Evolutionary conservation across 2,113 vertebrate genomes (phyloP).

Genomic region (Nothobranchius kuhntae): DNA sequence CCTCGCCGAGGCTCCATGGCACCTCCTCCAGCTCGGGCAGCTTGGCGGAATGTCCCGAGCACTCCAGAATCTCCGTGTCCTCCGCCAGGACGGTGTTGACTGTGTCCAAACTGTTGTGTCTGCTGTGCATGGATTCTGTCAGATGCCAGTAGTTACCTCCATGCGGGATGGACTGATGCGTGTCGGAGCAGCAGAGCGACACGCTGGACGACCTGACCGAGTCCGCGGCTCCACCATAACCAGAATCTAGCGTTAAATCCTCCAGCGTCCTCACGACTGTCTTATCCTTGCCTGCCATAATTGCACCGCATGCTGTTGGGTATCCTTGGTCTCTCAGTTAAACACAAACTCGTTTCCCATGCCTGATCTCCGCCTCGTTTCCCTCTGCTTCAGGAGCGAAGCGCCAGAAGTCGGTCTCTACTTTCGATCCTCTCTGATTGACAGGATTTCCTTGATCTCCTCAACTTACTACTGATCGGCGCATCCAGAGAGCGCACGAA

Average conservation of each 20-base stretch:
- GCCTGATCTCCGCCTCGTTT: constrained; percentile 14
- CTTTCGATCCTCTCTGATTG: constrained; percentile 8
- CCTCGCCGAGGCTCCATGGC: constrained; percentile 81
- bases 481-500: constrained; percentile 60
- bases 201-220: constrained; percentile 84
- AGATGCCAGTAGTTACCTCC: constrained; percentile 92
- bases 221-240: constrained; percentile 85
- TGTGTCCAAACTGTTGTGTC: constrained; percentile 97
- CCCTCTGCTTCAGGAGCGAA: not conserved
- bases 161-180: constrained; percentile 76
- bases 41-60: constrained; percentile 86
- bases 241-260: constrained; percentile 85
- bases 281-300: constrained; percentile 93
- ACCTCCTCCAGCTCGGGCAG: constrained; percentile 82
- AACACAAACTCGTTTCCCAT: constrained; percentile 59
- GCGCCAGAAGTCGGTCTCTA: constrained; percentile 5
- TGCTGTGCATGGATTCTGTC: constrained; percentile 96
- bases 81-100: constrained; percentile 92
- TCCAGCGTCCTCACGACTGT: constrained; percentile 82
- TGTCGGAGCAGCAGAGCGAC: constrained; percentile 82
- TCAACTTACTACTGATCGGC: constrained; percentile 62
- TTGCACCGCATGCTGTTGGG: constrained; percentile 94
- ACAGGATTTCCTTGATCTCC: constrained; percentile 23
- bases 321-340: constrained; percentile 67
- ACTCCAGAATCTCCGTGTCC: constrained; percentile 90